These are phyloP conservation scores for Diceros bicornis DNA, from an alignment of 2,797 vertebrate genomes.

Conservation along the genomic window DNA sequence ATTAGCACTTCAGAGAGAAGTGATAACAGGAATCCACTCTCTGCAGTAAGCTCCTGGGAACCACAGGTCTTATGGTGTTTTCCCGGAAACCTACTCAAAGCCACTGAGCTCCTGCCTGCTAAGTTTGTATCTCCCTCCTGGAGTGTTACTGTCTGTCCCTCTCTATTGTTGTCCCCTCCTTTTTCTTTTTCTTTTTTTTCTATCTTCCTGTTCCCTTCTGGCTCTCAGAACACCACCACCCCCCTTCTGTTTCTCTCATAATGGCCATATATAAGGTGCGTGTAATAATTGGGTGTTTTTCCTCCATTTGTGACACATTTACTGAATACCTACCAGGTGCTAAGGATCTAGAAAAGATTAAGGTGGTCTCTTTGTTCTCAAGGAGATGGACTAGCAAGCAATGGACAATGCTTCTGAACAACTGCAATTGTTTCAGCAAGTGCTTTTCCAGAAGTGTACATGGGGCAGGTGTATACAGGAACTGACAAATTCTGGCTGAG, in stretches of 20 bases:
- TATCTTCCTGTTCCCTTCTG: not conserved
- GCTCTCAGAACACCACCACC: not conserved
- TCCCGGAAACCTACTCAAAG: not conserved
- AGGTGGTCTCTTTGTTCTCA: not conserved
- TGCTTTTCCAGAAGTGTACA: not conserved
- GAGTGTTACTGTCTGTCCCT: not conserved
- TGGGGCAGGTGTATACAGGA: not conserved
- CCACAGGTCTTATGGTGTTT: not conserved
- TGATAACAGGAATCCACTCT: not conserved
- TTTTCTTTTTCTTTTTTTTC: not conserved
- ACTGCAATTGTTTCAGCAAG: not conserved
- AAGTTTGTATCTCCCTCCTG: not conserved
- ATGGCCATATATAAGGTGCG: not conserved
- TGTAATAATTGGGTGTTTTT: not conserved
- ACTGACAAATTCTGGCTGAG: conserved; percentile 4
- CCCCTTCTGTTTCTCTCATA: not conserved
- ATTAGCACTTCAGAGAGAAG: conserved; percentile 58
- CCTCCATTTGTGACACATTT: not conserved
- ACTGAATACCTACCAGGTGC: not conserved
- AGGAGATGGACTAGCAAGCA: not conserved
- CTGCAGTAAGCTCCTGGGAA: not conserved
- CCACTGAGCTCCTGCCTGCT: not conserved
- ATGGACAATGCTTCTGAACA: not conserved
- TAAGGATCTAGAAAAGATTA: not conserved
- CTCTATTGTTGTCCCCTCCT: not conserved